A percentile compares a stretch with the other conserved stretches of the same genome.
Conservation (phyloP, 2,888 invertebrate genomes). For the Tetanocera ferruginea region DNA sequence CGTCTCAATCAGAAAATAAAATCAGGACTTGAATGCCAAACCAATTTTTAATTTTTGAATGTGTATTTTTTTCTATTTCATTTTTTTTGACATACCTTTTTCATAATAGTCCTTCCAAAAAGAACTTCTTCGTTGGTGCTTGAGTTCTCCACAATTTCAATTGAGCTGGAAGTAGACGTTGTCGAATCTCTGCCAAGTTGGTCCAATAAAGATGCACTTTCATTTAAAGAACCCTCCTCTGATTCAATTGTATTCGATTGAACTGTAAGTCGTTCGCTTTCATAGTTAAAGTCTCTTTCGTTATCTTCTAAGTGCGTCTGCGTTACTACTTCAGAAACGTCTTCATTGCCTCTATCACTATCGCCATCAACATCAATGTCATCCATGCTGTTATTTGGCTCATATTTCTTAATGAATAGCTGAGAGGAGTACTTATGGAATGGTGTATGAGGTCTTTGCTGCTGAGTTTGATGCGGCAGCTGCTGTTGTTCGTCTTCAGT, state of each 20-base stretch:
- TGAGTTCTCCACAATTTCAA: slow-evolving; percentile 17
- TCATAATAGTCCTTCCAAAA: background rate
- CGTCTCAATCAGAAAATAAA: too few relatives aligned
- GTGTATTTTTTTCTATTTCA: background rate
- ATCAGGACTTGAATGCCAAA: too few relatives aligned
- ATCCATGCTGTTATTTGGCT: background rate
- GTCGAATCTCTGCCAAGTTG: background rate
- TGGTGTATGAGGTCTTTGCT: background rate
- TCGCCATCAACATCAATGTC: slow-evolving; percentile 30
- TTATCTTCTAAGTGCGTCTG: background rate
- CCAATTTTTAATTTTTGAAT: background rate
- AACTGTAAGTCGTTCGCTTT: background rate
- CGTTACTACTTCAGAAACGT: background rate
- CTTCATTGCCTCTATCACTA: background rate
- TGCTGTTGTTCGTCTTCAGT: slow-evolving; percentile 78
- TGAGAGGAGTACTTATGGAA: background rate
- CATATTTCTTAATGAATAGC: background rate
- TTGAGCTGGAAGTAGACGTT: background rate
- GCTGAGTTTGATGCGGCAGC: background rate
- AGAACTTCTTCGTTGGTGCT: background rate
- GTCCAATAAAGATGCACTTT: background rate
- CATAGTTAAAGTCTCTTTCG: background rate
- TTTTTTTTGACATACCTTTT: background rate
- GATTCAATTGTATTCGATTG: background rate
- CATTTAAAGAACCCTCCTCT: background rate